phyloP scores from a whole-genome alignment of 1,140 invertebrate species.

The Trichonephila inaurata region DNA sequence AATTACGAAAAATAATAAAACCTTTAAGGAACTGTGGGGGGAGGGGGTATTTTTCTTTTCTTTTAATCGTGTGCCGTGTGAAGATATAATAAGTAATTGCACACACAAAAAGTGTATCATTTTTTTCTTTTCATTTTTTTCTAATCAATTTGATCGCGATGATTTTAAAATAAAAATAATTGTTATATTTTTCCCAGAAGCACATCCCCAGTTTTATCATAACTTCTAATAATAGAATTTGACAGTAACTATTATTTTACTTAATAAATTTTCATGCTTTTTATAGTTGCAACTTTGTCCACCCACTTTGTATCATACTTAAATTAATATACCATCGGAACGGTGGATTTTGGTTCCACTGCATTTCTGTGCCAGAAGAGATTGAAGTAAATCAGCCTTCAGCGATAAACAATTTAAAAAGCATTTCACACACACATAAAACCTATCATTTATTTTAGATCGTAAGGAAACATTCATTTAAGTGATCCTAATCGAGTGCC shows the following conservation, averaged over 20 bases:
- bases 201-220: too few relatives aligned
- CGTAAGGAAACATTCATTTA: not conserved
- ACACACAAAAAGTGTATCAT: too few relatives aligned
- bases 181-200: too few relatives aligned
- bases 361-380: not conserved
- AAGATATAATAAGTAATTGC: too few relatives aligned
- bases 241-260: not conserved
- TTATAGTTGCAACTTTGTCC: not conserved
- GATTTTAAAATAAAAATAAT: too few relatives aligned
- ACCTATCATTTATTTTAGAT: constrained; percentile 17
- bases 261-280: not conserved
- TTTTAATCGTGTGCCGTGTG: too few relatives aligned
- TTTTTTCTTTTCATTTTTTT: too few relatives aligned
- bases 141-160: too few relatives aligned
- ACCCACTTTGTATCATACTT: not conserved
- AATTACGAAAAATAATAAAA: too few relatives aligned
- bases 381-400: not conserved
- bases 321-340: not conserved
- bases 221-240: not conserved
- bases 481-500: not conserved
- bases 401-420: constrained; percentile 10
- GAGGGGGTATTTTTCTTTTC: too few relatives aligned
- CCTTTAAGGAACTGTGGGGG: too few relatives aligned
- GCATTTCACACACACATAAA: constrained; percentile 14
- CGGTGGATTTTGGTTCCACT: not conserved